Base-by-base conservation (phyloP, 2,888 invertebrate species). In the Hydrotaea cyrtoneurina region DNA sequence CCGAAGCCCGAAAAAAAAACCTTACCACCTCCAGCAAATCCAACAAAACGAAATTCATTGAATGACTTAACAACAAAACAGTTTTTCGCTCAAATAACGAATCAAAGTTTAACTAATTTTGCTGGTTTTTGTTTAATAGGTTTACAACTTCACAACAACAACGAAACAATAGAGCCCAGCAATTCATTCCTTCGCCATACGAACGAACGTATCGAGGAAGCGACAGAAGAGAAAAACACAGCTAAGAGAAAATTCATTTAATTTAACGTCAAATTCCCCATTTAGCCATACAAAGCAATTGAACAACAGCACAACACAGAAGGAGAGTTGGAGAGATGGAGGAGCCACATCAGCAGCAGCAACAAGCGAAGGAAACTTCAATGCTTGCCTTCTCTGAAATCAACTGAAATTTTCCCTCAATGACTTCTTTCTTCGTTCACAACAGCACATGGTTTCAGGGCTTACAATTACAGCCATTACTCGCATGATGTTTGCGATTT, bases 261-360 rank as follows among this genome's bases (percentile, higher is more conserved):
- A 64, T 36, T 64, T 64, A 64, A 64, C 64, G 36, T 64, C 64
- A 64, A 64, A 64, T 64, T 31, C 36, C 17, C 23, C 64, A 64
- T 64, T 64, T 36, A 36, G 64, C 15, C n/a, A 36, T 26, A 62
- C 62, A 31, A 31, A 64, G 2, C 64, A 17, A 26, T 2, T 59
- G 31, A 31, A 31, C 31, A 31, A 31, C 31, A 31, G 31, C 7
- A 2, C 31, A 59, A 17, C 13, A n/a, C 36, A 36, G 8, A 13
- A 64, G 64, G 36, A 17, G 17, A 64, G 64, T 36, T n/a, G n/a
- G n/a, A 23, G 36, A 8, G 15, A 15, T 19, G 7, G 15, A 26
- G 31, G 36, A 26, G n/a, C 31, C 21, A 5, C 64, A 36, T 36
- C 26, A 13, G 26, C 23, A 26, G 59, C 57, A 59, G 23, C 59